Base-by-base conservation (phyloP, 2,113 vertebrate species). In the Terrapene triunguis region DNA sequence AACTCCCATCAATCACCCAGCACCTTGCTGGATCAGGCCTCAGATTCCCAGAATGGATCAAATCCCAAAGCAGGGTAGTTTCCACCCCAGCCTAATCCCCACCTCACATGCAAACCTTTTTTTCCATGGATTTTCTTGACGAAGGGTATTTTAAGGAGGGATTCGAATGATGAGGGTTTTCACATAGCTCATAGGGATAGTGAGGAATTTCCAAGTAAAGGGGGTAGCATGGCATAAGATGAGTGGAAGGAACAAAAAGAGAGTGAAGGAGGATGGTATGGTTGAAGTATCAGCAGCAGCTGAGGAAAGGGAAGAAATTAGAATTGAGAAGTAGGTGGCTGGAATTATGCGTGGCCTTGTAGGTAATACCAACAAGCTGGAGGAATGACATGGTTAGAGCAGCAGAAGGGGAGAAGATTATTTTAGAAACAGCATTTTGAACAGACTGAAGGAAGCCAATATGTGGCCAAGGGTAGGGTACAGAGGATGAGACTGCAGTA, bases 241-340 rank as follows among this genome's bases (percentile, higher is more conserved):
- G 65, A 74, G 22, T 25, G 6, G 53, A 44, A 76, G 10, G 24
- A 17, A 38, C 5, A 25, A 76, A 44, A 25, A 25, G 38, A 44
- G 22, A 22, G n/a, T 24, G n/a, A 76, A 38, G n/a, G 8, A 80
- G 6, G 19, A 87, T 2, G 1, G 50, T 51, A 48, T 81, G n/a
- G 55, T 38, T 86, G 74, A 91, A 50, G 17, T 35, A 65, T 76
- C 86, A 80, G 12, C 32, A 89, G 53, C 22, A 92, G 29, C 38
- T 88, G 65, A 38, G 78, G 95, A 21, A 79, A 54, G 35, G 86
- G 88, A 92, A 96, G 27, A 85, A 91, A 91, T 85, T 74, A 69
- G 22, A 89, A 87, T n/a, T 81, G 16, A 89, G 89, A 76, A 22
- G 11, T 44, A 11, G 10, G n/a, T 76, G 54, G 22, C 53, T 76